Percentiles rank a stretch among this genome's conserved stretches.
These are phyloP conservation scores for Tachycineta bicolor DNA, from an alignment of 2,113 vertebrate species.

Conservation along the genomic window DNA sequence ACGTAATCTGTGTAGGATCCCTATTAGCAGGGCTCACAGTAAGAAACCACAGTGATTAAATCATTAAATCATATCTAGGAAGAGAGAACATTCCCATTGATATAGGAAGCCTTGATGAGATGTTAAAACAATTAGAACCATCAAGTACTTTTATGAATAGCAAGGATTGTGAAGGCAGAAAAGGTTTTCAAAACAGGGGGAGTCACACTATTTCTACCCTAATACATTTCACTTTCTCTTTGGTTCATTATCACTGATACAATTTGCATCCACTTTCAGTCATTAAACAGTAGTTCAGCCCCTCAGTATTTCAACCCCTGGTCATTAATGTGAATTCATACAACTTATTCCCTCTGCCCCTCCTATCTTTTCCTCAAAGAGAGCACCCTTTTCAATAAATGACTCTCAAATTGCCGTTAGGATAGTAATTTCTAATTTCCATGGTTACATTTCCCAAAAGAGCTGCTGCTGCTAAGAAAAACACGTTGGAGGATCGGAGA, in stretches of 20 bases:
- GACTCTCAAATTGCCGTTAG: not conserved
- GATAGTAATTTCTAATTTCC: conserved; percentile 13
- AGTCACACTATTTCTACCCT: not conserved
- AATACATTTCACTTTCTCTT: not conserved
- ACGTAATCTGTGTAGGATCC: not conserved
- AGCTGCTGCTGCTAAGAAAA: not conserved
- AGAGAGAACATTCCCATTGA: not conserved
- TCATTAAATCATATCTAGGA: conserved; percentile 44
- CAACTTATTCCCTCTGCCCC: not conserved
- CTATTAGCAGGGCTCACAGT: conserved; percentile 22
- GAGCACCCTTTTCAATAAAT: conserved; percentile 36
- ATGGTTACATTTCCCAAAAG: not conserved
- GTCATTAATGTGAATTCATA: conserved; percentile 26
- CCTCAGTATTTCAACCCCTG: not conserved
- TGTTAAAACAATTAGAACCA: conserved; percentile 51
- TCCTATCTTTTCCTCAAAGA: not conserved
- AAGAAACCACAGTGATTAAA: conserved; percentile 48
- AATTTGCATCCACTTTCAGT: conserved; percentile 48
- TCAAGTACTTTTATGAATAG: conserved; percentile 18
- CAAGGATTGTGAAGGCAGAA: not conserved
- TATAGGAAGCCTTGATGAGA: conserved; percentile 4
- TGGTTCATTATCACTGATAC: conserved; percentile 40
- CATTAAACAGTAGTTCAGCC: conserved; percentile 29
- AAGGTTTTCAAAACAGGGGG: not conserved
- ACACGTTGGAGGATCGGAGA: not conserved